Evolutionary conservation across 2,113 vertebrate species (phyloP).

Genomic region (Alethe diademata): DNA sequence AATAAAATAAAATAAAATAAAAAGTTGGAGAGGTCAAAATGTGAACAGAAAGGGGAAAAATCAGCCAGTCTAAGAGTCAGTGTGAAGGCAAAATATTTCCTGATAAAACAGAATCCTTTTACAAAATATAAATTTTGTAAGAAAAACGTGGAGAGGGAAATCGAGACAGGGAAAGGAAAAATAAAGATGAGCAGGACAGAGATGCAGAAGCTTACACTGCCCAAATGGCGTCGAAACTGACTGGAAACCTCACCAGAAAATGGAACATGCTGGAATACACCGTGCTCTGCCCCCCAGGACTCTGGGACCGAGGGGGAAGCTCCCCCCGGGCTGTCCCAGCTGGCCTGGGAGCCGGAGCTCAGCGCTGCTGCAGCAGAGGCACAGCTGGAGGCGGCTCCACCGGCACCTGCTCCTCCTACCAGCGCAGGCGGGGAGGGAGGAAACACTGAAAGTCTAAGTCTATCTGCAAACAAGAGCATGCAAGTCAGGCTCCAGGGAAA

Average conservation of each 20-base stretch:
- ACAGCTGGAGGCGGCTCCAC: neutral
- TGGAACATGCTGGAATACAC: constrained; percentile 49
- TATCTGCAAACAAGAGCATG: constrained; percentile 55
- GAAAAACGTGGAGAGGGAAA: constrained; percentile 59
- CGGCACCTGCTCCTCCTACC: neutral
- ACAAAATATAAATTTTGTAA: constrained; percentile 77
- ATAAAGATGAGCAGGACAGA: constrained; percentile 42
- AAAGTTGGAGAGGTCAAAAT: constrained; percentile 12
- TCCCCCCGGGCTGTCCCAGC: constrained; percentile 32
- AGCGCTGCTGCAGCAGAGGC: neutral
- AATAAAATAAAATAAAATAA: constrained; percentile 16
- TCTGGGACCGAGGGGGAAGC: neutral
- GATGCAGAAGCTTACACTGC: constrained; percentile 72
- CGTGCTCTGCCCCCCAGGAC: neutral
- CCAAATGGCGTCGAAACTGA: constrained; percentile 63
- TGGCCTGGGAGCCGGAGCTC: neutral
- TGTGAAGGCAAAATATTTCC: constrained; percentile 70
- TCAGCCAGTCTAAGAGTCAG: constrained; percentile 69
- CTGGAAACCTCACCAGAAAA: constrained; percentile 27
- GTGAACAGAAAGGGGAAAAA: constrained; percentile 19
- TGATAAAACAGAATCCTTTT: constrained; percentile 77
- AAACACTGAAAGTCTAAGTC: constrained; percentile 29
- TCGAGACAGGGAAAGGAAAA: constrained; percentile 40
- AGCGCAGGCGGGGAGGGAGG: neutral
- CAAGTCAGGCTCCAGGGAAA: constrained; percentile 36